phyloP scores from a whole-genome alignment of 1,140 invertebrate species.

The Gonatopus flavifemur region DNA sequence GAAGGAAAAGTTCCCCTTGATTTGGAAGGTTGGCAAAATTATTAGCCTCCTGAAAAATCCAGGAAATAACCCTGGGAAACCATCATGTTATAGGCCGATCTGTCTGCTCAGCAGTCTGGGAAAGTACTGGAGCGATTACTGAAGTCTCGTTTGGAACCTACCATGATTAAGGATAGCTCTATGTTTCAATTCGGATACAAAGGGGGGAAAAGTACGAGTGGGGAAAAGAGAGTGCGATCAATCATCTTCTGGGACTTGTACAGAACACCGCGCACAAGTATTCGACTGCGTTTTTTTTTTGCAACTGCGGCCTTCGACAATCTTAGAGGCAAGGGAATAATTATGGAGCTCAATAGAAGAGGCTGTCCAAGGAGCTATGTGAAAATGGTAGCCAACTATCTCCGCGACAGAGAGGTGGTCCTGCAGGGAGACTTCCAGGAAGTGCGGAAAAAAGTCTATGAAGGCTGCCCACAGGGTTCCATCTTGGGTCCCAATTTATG shows the following conservation, averaged over 20 bases:
- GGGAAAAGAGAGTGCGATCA: conserved; percentile 36
- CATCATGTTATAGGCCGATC: conserved; percentile 47
- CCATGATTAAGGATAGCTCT: not conserved
- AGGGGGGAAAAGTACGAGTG: conserved; percentile 33
- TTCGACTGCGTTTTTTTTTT: conserved; percentile 34
- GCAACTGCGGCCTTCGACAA: conserved; percentile 55
- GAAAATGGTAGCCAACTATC: too few species aligned
- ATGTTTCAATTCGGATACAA: conserved; percentile 42
- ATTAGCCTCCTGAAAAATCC: conserved; percentile 38
- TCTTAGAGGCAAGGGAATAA: too few species aligned
- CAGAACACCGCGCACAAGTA: conserved; percentile 23
- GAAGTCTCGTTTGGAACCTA: conserved; percentile 11
- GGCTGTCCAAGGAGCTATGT: too few species aligned
- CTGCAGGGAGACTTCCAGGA: too few species aligned
- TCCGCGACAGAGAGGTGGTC: too few species aligned
- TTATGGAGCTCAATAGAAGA: too few species aligned
- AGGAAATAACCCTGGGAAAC: conserved; percentile 32
- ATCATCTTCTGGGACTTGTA: conserved; percentile 2
- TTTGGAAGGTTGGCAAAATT: conserved; percentile 46
- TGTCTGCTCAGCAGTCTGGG: conserved; percentile 48
- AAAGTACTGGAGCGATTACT: conserved; percentile 46
- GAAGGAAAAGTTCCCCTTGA: conserved; percentile 35
- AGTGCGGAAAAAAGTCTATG: too few species aligned
- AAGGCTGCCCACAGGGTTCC: too few species aligned
- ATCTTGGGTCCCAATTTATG: too few species aligned